These are phyloP conservation scores for Drosophila meridiana DNA, from an alignment of 2,888 invertebrate genomes.

Conservation along the genomic window DNA sequence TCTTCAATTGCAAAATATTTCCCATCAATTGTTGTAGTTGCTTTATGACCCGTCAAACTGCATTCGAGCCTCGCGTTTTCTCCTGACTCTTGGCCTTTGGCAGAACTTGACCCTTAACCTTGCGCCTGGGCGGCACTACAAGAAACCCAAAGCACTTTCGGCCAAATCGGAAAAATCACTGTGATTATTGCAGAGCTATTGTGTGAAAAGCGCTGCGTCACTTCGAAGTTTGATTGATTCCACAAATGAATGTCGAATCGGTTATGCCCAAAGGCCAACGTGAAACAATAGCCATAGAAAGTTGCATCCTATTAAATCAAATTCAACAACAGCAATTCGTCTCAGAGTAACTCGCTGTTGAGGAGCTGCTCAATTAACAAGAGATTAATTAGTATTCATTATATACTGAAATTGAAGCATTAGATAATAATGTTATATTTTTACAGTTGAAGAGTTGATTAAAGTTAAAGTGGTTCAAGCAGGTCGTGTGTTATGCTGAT, in stretches of 20 bases:
- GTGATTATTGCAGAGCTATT: slow-evolving; percentile 33
- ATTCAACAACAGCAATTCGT: slow-evolving; percentile 30
- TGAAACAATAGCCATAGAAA: slow-evolving; percentile 44
- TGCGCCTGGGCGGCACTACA: slow-evolving; percentile 13
- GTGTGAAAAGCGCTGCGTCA: slow-evolving; percentile 60
- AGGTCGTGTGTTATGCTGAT: background rate
- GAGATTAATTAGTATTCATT: slow-evolving; percentile 27
- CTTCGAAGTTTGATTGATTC: slow-evolving; percentile 56
- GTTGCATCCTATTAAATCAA: slow-evolving; percentile 38
- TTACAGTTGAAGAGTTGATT: background rate
- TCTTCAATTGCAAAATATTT: slow-evolving; percentile 50
- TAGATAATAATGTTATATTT: background rate
- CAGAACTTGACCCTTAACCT: slow-evolving; percentile 73
- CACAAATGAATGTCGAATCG: slow-evolving; percentile 31
- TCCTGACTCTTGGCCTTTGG: slow-evolving; percentile 43
- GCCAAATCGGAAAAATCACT: slow-evolving; percentile 53
- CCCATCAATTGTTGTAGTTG: slow-evolving; percentile 55
- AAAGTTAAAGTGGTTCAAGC: background rate
- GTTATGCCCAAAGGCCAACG: slow-evolving; percentile 33
- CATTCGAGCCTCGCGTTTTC: slow-evolving; percentile 24
- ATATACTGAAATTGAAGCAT: background rate
- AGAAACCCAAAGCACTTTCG: slow-evolving; percentile 17
- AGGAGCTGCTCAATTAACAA: slow-evolving; percentile 34
- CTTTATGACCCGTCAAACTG: slow-evolving; percentile 32
- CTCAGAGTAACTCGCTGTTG: slow-evolving; percentile 40